phyloP scores from a whole-genome alignment of 1,140 invertebrate genomes.

The Tenebrio molitor region DNA sequence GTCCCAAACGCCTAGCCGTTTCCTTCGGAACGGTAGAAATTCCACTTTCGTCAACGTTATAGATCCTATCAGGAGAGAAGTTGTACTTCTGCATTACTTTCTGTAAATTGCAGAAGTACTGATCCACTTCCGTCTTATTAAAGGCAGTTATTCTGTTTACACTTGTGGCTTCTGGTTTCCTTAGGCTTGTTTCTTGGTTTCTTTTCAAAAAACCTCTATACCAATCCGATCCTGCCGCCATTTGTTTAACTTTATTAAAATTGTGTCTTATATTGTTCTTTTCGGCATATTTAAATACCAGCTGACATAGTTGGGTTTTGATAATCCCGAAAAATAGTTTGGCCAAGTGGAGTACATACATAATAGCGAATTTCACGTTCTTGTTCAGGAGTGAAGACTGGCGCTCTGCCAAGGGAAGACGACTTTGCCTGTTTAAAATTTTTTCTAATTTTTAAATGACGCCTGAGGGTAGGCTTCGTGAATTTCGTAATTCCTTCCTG shows the following conservation, averaged over 20 bases:
- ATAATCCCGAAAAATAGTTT: conserved; percentile 41
- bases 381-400: no score
- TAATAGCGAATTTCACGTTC: no score
- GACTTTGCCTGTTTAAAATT: no score
- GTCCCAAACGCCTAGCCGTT: not conserved
- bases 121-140: conserved; percentile 53
- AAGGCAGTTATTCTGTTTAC: conserved; percentile 47
- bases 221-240: conserved; percentile 63
- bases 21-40: conserved; percentile 66
- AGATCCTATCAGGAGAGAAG: conserved; percentile 64
- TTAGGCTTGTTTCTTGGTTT: conserved; percentile 54
- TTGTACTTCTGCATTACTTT: conserved; percentile 62
- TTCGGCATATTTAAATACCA: conserved; percentile 42
- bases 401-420: no score
- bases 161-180: conserved; percentile 51
- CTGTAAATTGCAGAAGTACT: conserved; percentile 59
- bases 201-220: conserved; percentile 60
- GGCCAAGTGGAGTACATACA: conserved; percentile 21
- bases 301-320: not conserved
- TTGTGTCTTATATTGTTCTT: conserved; percentile 34
- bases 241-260: conserved; percentile 51
- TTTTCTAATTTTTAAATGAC: no score
- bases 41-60: conserved; percentile 68
- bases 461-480: no score
- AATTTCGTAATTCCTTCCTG: no score